Evolutionary conservation across 2,888 invertebrate genomes (phyloP).

Genomic region (Reticulitermes lucifugus): DNA sequence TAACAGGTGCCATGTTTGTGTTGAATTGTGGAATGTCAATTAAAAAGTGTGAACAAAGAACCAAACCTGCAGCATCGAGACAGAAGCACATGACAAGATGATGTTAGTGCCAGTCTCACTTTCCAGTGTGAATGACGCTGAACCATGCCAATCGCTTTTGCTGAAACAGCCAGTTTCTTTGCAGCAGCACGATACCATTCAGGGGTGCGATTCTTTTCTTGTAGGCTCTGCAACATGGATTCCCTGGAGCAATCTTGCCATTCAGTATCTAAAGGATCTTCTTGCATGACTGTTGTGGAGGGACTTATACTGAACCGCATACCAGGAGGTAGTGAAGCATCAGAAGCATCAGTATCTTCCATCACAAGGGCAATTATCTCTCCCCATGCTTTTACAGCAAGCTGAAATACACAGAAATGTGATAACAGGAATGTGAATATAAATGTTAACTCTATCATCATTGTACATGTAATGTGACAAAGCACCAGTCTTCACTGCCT

Average conservation of each 20-base stretch:
- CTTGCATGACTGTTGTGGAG: slow-evolving; percentile 44
- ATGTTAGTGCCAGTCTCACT: slow-evolving; percentile 73
- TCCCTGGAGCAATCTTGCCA: slow-evolving; percentile 56
- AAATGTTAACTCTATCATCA: no score
- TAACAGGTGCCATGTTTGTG: no score
- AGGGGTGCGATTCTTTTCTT: slow-evolving; percentile 62
- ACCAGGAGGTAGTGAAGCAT: neutral
- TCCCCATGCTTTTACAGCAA: slow-evolving; percentile 58
- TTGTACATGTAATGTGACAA: no score
- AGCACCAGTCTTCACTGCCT: no score
- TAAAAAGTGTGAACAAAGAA: neutral
- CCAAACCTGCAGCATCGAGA: slow-evolving; percentile 48
- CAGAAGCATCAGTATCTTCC: slow-evolving; percentile 59
- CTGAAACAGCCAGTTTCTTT: slow-evolving; percentile 67
- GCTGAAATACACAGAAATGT: neutral
- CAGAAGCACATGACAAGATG: slow-evolving; percentile 63
- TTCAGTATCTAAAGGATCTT: slow-evolving; percentile 53
- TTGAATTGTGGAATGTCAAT: no score
- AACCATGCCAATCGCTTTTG: slow-evolving; percentile 67
- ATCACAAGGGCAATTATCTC: slow-evolving; percentile 64
- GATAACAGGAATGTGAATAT: no score
- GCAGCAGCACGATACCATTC: slow-evolving; percentile 73
- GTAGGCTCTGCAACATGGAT: slow-evolving; percentile 59
- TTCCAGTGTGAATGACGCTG: slow-evolving; percentile 71
- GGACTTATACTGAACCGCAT: neutral